Evolutionary conservation across 2,797 vertebrate genomes (phyloP), one percentile per base, ranked within the genome.

Genomic region (Nyctibius grandis): DNA sequence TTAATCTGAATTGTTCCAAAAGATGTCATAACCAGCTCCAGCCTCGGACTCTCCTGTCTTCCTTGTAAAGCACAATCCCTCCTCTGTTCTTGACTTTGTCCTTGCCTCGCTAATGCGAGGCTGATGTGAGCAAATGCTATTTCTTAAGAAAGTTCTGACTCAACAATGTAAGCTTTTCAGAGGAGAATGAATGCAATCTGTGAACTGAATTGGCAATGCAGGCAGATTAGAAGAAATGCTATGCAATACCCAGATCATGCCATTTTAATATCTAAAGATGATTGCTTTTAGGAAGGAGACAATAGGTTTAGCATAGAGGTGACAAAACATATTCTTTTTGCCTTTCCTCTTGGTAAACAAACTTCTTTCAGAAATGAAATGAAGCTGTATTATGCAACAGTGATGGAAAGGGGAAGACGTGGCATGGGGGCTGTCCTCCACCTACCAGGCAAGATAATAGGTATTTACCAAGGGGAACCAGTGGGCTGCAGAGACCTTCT

Each of bases 261-360:
- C 95, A 94, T 94, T 94, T 94, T 95, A 96, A 96, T 95, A 96
- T 95, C 97, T 96, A 95, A 96, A 97, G 96, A 97, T 97, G 96
- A 97, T 96, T 97, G 97, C 96, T 97, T 98, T 97, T 92, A 96
- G 93, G 93, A 95, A 94, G 95, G 94, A 97, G 94, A 96, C 92
- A 96, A 95, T 88, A 72, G 93, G 76, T 97, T 97, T 96, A 92
- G 89, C 95, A 80, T 93, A 93, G 91, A 97, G 93, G 95, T 98
- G 96, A 97, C 97, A 98, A 95, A 97, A 97, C 83, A 65, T 86
- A 97, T 97, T 97, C 94, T 93, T 95, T 92, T 88, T 94, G 74
- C 93, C 91, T 96, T 98, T 95, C 78, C 92, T 98, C 97, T 97
- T 96, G 87, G 97, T 96, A 95, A 96, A 93, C 95, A 97, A 97